These are phyloP conservation scores for Phyllostomus discolor DNA, from an alignment of 2,113 vertebrate species.

Conservation along the genomic window DNA sequence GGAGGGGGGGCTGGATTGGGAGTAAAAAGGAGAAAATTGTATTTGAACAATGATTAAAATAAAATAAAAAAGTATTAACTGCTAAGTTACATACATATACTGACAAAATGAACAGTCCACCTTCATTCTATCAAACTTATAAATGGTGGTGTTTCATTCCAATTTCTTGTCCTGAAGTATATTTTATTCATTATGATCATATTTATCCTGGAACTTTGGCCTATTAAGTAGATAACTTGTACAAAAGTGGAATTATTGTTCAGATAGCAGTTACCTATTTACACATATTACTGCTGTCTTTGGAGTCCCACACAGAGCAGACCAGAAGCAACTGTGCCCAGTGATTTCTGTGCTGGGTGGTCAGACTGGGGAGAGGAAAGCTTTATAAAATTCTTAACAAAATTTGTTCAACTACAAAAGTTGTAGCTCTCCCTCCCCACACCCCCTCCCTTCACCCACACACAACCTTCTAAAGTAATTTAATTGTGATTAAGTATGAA, in stretches of 20 bases:
- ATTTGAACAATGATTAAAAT: no score
- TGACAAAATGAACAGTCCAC: constrained; percentile 33
- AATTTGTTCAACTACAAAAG: constrained; percentile 52
- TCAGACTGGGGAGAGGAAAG: neutral
- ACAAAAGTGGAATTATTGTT: neutral
- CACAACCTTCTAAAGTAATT: neutral
- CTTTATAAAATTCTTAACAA: constrained; percentile 6
- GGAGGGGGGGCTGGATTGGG: no score
- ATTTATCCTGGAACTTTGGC: constrained; percentile 37
- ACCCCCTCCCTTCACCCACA: neutral
- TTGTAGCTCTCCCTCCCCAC: neutral
- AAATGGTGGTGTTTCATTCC: neutral
- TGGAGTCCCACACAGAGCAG: neutral
- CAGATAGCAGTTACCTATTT: constrained; percentile 35
- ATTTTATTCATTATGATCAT: constrained; percentile 39
- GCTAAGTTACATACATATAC: neutral
- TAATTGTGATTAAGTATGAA: constrained; percentile 49
- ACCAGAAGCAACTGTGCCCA: neutral
- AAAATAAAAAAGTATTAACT: constrained; percentile 46
- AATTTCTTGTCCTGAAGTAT: neutral
- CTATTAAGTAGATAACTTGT: constrained; percentile 39
- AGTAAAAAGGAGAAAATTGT: no score
- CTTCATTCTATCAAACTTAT: constrained; percentile 25
- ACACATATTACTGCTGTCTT: constrained; percentile 31
- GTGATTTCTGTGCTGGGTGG: neutral